Evolutionary conservation across 2,888 invertebrate genomes (phyloP).

Genomic region (Gastrophysa polygoni): DNA sequence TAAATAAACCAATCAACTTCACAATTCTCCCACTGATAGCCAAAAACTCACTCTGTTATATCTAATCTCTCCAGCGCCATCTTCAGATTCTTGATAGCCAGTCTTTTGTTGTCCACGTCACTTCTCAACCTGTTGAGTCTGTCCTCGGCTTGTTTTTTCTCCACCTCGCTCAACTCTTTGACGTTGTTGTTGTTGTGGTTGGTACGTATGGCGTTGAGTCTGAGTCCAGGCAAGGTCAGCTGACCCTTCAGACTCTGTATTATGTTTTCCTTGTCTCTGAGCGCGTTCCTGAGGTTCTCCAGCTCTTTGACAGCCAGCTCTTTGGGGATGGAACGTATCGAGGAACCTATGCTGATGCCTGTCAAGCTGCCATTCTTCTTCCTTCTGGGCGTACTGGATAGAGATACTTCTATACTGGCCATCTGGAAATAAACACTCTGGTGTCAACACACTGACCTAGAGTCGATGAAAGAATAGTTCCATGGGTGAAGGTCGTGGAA

Average conservation of each 20-base stretch:
- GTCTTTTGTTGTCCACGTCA: slow-evolving; percentile 79
- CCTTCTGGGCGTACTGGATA: slow-evolving; percentile 68
- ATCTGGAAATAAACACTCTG: slow-evolving; percentile 64
- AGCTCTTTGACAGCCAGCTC: slow-evolving; percentile 64
- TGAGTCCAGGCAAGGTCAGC: slow-evolving; percentile 63
- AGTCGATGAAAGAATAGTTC: too few species aligned
- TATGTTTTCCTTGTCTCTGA: slow-evolving; percentile 81
- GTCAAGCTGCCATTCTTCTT: slow-evolving; percentile 60
- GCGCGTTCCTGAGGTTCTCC: slow-evolving; percentile 72
- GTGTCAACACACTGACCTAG: too few species aligned
- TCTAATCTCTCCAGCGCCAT: slow-evolving; percentile 81
- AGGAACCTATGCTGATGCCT: slow-evolving; percentile 49
- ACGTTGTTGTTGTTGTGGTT: slow-evolving; percentile 47
- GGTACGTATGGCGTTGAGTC: slow-evolving; percentile 32
- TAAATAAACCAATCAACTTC: slow-evolving; percentile 34
- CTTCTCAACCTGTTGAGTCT: slow-evolving; percentile 64
- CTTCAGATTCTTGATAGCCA: slow-evolving; percentile 81
- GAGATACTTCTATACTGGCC: slow-evolving; percentile 84
- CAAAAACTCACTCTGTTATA: slow-evolving; percentile 82
- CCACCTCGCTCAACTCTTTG: slow-evolving; percentile 60
- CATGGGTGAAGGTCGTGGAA: too few species aligned
- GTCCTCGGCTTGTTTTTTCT: slow-evolving; percentile 65
- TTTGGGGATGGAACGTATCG: slow-evolving; percentile 53
- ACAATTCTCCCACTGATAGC: neutral
- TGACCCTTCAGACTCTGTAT: slow-evolving; percentile 79